Evolutionary conservation across 2,113 vertebrate genomes (phyloP), one percentile per base, ranked within the genome.

Genomic region (Sebastes fasciatus): DNA sequence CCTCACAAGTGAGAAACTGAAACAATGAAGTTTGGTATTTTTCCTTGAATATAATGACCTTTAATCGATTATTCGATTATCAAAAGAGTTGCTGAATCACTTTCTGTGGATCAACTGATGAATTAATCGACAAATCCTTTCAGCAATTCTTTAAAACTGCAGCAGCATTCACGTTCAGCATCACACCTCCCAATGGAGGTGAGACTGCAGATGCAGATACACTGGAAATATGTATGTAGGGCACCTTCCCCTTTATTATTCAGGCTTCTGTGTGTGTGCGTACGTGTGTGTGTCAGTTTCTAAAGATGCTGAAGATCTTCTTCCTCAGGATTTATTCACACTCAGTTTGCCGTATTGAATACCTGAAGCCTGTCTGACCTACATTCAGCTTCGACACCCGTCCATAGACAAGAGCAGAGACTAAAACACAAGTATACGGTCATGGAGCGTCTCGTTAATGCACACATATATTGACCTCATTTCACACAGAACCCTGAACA

Each of bases 301-400:
- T 58, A 55, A 61, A 73, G 40, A 70, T 63, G 60, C 58, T 12
- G 57, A 46, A 64, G 43, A 65, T 57, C 76, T 8, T 42, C 60
- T 42, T 64, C 51, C 48, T 45, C 19, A 6, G 12, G 21, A 79
- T 60, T 21, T 40, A 55, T 68, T 74, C 74, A 70, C 34, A 5
- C 23, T 62, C 74, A 58, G 52, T 54, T 52, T 60, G 68, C 54
- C 49, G 11, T 23, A 82, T 40, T 86, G 34, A 34, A 34, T 34
- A 34, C 34, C 34, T 34, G 34, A 34, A 34, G 34, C 43, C 46
- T 26, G 58, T 74, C 43, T 86, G 88, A 88, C 87, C 91, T 83
- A 85, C 82, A 90, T 93, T 88, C 34, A 13, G 26, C 51, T 87
- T 54, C 66, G 72, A 76, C 71, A 42, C 43, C 46, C 65, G 52